A percentile compares a stretch with the other conserved stretches of the same genome.
Conservation (phyloP, 2,113 vertebrate species). For the Grammomys dolichurus region DNA sequence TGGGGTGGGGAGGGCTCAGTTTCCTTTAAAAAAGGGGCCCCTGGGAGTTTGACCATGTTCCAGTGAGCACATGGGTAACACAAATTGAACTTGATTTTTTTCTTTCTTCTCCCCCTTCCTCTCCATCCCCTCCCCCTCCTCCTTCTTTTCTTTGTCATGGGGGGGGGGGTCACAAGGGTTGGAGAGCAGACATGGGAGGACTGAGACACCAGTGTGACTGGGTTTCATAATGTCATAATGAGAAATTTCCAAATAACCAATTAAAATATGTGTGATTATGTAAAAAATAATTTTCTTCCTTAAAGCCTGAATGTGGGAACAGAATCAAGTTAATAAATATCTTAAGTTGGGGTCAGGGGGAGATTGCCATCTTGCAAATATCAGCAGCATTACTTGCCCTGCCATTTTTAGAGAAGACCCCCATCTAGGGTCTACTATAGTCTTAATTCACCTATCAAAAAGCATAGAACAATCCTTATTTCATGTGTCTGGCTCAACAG, state of each 20-base stretch:
- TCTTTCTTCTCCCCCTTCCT: too few species aligned
- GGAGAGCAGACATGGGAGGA: not conserved
- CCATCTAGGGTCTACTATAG: not conserved
- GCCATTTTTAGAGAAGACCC: not conserved
- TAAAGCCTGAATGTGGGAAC: not conserved
- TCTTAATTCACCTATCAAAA: slow-evolving; percentile 44
- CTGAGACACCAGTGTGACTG: not conserved
- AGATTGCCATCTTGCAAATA: not conserved
- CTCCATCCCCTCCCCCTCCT: too few species aligned
- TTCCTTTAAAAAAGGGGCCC: not conserved
- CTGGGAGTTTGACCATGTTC: not conserved
- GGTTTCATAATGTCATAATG: not conserved
- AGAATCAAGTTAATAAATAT: not conserved
- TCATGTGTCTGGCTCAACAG: slow-evolving; percentile 14
- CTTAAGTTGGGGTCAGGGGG: not conserved
- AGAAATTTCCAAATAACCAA: not conserved
- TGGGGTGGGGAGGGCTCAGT: not conserved
- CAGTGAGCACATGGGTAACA: not conserved
- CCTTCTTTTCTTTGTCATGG: not conserved
- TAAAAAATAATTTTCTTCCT: not conserved
- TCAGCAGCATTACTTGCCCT: not conserved
- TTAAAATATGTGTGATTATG: not conserved
- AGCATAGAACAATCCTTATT: slow-evolving; percentile 4
- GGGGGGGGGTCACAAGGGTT: not conserved
- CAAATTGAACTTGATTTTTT: not conserved